Evolutionary conservation across 2,113 vertebrate species (phyloP).

Genomic region (Myanophis thanlyinensis): DNA sequence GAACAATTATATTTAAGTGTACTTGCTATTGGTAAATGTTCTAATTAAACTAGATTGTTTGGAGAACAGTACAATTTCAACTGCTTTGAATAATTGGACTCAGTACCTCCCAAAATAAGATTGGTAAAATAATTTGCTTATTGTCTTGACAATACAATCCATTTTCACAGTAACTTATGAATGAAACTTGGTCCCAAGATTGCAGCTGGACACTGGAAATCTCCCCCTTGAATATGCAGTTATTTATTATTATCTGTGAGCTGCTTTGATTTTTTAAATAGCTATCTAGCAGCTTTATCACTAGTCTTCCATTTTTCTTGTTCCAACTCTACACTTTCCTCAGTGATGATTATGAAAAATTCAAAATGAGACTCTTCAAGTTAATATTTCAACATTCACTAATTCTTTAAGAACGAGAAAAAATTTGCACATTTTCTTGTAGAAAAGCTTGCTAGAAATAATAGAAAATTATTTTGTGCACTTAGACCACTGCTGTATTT

Average conservation of each 20-base stretch:
- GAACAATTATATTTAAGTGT: background rate
- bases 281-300: background rate
- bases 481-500: background rate
- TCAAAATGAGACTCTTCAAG: background rate
- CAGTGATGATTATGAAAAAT: background rate
- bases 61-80: background rate
- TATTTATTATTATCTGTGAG: background rate
- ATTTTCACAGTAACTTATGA: background rate
- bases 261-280: background rate
- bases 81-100: background rate
- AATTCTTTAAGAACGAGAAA: background rate
- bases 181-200: background rate
- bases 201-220: background rate
- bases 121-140: background rate
- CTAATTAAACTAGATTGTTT: background rate
- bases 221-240: background rate
- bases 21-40: background rate
- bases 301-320: background rate
- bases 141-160: conserved; percentile 1
- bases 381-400: background rate
- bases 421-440: background rate
- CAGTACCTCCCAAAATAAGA: background rate
- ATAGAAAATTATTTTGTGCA: background rate
- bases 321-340: background rate
- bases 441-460: too few relatives aligned